Evolutionary conservation across 1,140 invertebrate species (phyloP).

Genomic region (Bemisia tabaci): DNA sequence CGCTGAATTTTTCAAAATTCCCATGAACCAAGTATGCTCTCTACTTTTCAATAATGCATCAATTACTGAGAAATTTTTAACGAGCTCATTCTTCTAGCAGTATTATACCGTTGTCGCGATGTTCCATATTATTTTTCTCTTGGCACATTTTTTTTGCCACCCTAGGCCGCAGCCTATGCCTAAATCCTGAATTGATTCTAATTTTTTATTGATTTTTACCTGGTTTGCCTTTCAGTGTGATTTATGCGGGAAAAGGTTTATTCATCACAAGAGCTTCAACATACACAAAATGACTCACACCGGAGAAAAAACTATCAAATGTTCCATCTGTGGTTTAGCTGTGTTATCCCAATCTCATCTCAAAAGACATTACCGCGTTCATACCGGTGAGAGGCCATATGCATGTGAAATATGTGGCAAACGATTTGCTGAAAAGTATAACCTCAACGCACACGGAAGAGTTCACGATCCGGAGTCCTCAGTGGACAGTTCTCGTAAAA

Average conservation of each 20-base stretch:
- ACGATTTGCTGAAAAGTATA: slow-evolving; percentile 44
- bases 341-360: slow-evolving; percentile 47
- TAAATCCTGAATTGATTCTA: too few relatives aligned
- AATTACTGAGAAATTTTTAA: too few relatives aligned
- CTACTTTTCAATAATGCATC: too few relatives aligned
- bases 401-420: slow-evolving; percentile 46
- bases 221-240: slow-evolving; percentile 14
- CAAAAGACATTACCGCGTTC: slow-evolving; percentile 48
- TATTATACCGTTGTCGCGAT: too few relatives aligned
- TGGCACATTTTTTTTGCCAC: too few relatives aligned
- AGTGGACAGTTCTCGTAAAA: slow-evolving; percentile 14
- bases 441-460: slow-evolving; percentile 35
- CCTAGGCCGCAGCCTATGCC: too few relatives aligned
- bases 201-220: too few relatives aligned
- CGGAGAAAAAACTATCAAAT: slow-evolving; percentile 44
- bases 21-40: too few relatives aligned
- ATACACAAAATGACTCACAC: slow-evolving; percentile 49
- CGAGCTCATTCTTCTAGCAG: too few relatives aligned
- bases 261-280: slow-evolving; percentile 34
- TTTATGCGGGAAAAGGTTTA: slow-evolving; percentile 18
- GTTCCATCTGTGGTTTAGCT: slow-evolving; percentile 40
- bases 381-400: slow-evolving; percentile 52
- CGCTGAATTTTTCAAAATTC: too few relatives aligned
- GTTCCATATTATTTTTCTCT: too few relatives aligned
- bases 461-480: slow-evolving; percentile 30